Evolutionary conservation across 2,113 vertebrate species (phyloP).

Genomic region (Proteles cristata): DNA sequence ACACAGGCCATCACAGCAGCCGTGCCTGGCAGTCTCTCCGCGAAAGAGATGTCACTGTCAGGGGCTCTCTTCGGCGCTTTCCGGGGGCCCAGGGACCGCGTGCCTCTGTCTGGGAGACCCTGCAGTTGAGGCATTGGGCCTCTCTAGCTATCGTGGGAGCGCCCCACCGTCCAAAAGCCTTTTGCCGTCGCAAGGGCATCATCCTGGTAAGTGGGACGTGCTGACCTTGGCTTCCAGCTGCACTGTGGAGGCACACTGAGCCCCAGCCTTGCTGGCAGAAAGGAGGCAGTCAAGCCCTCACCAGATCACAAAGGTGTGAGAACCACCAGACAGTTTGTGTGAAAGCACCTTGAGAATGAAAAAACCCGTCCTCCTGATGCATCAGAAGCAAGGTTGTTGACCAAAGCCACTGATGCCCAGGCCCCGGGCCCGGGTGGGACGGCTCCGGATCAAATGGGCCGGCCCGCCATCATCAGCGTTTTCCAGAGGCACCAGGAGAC

Average conservation of each 20-base stretch:
- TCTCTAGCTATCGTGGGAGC: accelerated
- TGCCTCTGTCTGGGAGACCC: background rate
- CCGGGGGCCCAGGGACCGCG: too few relatives aligned
- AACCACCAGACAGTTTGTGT: too few relatives aligned
- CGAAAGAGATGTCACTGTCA: conserved; percentile 67
- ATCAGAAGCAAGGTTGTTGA: background rate
- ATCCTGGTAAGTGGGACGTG: background rate
- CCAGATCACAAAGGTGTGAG: background rate
- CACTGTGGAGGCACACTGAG: background rate
- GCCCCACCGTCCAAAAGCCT: background rate
- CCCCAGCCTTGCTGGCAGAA: background rate
- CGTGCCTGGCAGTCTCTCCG: background rate
- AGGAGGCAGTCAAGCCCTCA: accelerated
- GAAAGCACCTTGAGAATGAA: background rate
- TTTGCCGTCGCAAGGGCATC: accelerated
- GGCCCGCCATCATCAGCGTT: accelerated
- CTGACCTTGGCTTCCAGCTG: background rate
- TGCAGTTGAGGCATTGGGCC: background rate
- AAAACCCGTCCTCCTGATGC: background rate
- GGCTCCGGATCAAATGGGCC: background rate
- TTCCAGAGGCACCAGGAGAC: background rate
- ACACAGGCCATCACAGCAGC: background rate
- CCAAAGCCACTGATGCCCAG: too few relatives aligned
- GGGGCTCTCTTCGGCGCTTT: background rate
- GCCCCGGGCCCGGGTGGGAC: accelerated